Conservation (phyloP, 2,797 vertebrate species). For the Sylvia borin region DNA sequence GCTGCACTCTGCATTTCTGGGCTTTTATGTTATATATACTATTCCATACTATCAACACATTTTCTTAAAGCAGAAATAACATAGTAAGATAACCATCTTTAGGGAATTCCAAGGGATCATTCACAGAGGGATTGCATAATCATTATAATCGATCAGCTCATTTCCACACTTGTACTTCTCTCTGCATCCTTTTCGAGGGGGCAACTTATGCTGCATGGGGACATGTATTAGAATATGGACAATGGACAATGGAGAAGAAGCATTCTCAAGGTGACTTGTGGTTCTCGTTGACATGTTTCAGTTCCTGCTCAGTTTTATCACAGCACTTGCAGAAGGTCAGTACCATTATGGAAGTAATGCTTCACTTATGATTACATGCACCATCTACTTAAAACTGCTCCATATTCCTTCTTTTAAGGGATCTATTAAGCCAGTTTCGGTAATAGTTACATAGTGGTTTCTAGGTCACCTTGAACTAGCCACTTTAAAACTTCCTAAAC, state of each 20-base stretch:
- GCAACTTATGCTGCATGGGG: background rate
- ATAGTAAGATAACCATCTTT: background rate
- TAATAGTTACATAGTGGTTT: background rate
- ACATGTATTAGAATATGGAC: background rate
- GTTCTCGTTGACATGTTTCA: background rate
- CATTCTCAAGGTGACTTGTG: background rate
- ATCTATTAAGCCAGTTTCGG: background rate
- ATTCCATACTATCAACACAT: background rate
- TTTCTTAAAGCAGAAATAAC: background rate
- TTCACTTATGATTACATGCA: slow-evolving; percentile 28
- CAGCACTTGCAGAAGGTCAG: slow-evolving; percentile 10
- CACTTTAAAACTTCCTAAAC: background rate
- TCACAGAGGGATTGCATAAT: background rate
- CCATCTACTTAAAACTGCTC: slow-evolving; percentile 10
- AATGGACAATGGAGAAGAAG: background rate
- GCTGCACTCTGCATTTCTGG: background rate
- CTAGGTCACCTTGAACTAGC: slow-evolving; percentile 8
- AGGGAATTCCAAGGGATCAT: background rate
- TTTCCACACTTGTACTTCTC: background rate
- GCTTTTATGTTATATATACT: background rate
- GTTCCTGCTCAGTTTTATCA: background rate
- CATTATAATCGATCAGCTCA: background rate
- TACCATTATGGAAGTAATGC: background rate
- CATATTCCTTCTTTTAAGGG: background rate
- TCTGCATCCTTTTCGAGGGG: background rate